Evolutionary conservation across 2,797 vertebrate genomes (phyloP), one percentile per base, ranked within the genome.

Genomic region (Dermochelys coriacea): DNA sequence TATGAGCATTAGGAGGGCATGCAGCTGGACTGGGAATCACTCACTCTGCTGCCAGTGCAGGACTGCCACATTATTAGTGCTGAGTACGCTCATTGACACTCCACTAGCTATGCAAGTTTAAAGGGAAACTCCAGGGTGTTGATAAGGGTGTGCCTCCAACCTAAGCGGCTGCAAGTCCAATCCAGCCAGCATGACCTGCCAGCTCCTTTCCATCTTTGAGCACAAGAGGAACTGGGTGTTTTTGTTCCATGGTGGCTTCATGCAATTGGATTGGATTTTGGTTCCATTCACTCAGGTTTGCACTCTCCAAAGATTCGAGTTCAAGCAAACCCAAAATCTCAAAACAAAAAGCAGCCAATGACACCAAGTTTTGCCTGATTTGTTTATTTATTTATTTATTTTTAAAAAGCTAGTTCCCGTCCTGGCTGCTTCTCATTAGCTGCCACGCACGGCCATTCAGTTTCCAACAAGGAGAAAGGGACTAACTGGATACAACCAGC

Each of bases 331-430:
- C 8, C 8, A 8, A 64, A n/a, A n/a, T n/a, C 61, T 64, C 61
- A 64, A 64, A 64, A n/a, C 34, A 64, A n/a, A 64, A 19, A 16
- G 5, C 61, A 64, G 61, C 61, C 34, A 64, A 18, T 10, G 34
- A n/a, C 34, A n/a, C 61, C 61, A n/a, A 64, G 61, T 64, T 64
- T 64, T 64, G 61, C 61, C 34, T n/a, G 16, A 64, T n/a, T 64
- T 34, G 6, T 55, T 88, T 95, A 87, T 52, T 19, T 50, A 50
- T 15, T 50, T 61, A 59, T 93, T 88, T 81, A 74, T 94, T 15
- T 80, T 91, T 87, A 96, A 93, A 95, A 95, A 93, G 90, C 87
- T 64, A 88, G 93, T 92, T 96, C 89, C 93, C 96, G 94, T 94
- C 90, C 93, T 92, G 74, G 37, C 91, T 95, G 25, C 68, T 79